These are phyloP conservation scores for Brachionus calyciflorus DNA, from an alignment of 1,140 invertebrate species.

Conservation along the genomic window DNA sequence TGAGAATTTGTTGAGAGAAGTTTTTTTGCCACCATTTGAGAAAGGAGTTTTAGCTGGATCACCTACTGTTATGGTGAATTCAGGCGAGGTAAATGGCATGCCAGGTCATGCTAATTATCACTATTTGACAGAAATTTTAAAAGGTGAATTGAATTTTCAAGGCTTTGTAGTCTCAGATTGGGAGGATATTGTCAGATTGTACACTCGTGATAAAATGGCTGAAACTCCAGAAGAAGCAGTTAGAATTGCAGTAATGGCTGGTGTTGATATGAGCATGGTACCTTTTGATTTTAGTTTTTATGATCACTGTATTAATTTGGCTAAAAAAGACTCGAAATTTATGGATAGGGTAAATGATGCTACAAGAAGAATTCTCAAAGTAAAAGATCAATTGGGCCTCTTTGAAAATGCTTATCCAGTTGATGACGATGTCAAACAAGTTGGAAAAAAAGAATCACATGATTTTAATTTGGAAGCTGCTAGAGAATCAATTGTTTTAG, in stretches of 20 bases:
- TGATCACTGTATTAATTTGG: slow-evolving; percentile 10
- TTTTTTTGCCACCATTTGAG: slow-evolving; percentile 33
- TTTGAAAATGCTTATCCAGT: slow-evolving; percentile 12
- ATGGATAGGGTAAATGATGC: not conserved
- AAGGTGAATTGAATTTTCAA: not conserved
- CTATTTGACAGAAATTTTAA: slow-evolving; percentile 18
- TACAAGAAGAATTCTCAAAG: not conserved
- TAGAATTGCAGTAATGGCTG: slow-evolving; percentile 3
- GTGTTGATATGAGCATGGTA: slow-evolving; percentile 31
- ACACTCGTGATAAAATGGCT: not conserved
- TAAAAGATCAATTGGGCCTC: slow-evolving; percentile 3
- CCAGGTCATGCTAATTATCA: slow-evolving; percentile 34
- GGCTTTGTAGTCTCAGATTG: slow-evolving; percentile 23
- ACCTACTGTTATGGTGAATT: slow-evolving; percentile 17
- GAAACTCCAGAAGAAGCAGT: slow-evolving; percentile 25
- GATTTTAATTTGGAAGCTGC: not conserved
- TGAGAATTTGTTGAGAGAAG: not conserved
- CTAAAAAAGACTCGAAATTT: not conserved
- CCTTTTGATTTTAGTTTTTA: not conserved
- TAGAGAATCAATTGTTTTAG: slow-evolving; percentile 1
- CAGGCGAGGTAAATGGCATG: slow-evolving; percentile 28
- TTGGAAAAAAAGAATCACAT: not conserved
- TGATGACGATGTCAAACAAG: not conserved
- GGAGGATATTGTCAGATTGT: slow-evolving; percentile 11
- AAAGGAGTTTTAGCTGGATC: slow-evolving; percentile 21